Base-by-base conservation (phyloP, 2,888 invertebrate genomes). In the Mesorhabditis sp. region DNA sequence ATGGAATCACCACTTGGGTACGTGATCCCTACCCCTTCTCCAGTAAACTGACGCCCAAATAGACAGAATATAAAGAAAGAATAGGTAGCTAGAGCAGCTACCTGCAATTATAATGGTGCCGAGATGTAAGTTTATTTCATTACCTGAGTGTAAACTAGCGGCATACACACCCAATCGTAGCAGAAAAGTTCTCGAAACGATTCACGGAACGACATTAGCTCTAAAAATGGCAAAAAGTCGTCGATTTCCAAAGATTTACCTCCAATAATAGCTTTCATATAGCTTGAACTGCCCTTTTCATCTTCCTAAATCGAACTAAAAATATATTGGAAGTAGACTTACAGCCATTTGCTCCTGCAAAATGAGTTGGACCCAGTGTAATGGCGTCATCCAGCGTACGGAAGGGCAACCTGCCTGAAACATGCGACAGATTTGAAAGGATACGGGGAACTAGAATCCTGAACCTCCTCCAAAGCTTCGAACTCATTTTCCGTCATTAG, bases 61-160 rank as follows among this genome's bases (percentile, higher is more conserved):
- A 87, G 76, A 68, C 84, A 83, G 65, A 86, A 83, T 3, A 84
- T 84, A 74, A 87, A 87, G 76, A 85, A 87, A n/a, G 83, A 83
- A 71, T 87, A 86, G 4, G 86, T 86, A 4, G 87, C 85, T 63
- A 87, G 75, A 0, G 87, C 86, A 5, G 86, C 86, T 7, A 87
- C 87, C 73, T 73, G 50, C 5, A 44, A 71, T n/a, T n/a, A n/a
- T n/a, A n/a, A n/a, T n/a, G n/a, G n/a, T n/a, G n/a, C n/a, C n/a
- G n/a, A n/a, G n/a, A n/a, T n/a, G n/a, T n/a, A n/a, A 28, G 28
- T 28, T 28, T 28, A n/a, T 28, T 28, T 28, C 1, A 41, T 67
- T 43, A 68, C 65, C 70, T 78, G 76, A 5, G 76, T 75, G 68
- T 76, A 78, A 0, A 76, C 80, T 28, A 81, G 75, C 7, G 81